A percentile compares a stretch with the other conserved stretches of the same genome.
Conservation (phyloP, 2,797 vertebrate species). For the Lepus oiostolus region DNA sequence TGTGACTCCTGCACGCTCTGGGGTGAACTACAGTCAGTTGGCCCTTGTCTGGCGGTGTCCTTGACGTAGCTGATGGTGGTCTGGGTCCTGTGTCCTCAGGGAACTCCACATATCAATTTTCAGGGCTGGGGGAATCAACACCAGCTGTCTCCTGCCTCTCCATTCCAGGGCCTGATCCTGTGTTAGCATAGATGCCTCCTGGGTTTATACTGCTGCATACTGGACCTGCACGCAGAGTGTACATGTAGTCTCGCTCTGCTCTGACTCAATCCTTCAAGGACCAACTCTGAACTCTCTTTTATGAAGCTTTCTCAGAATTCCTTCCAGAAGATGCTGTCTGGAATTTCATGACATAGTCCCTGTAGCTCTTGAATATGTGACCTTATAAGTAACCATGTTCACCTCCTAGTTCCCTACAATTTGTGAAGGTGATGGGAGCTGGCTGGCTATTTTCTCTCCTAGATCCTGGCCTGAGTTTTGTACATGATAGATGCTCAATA, state of each 20-base stretch:
- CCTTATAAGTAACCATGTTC: background rate
- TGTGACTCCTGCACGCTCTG: background rate
- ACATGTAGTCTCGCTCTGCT: background rate
- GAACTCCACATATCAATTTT: background rate
- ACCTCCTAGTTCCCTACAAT: background rate
- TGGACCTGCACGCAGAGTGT: background rate
- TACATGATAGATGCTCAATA: background rate
- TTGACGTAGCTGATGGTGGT: background rate
- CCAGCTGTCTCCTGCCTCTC: background rate
- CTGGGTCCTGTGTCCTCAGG: background rate
- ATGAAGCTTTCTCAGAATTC: slow-evolving; percentile 27
- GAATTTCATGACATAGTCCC: background rate
- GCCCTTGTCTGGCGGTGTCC: background rate
- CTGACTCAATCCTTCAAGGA: background rate
- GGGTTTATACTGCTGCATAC: background rate
- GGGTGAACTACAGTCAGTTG: background rate
- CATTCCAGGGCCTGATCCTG: background rate
- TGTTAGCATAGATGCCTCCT: background rate
- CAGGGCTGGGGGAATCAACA: background rate
- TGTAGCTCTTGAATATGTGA: background rate
- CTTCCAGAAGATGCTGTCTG: background rate
- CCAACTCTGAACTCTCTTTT: background rate
- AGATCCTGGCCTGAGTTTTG: background rate
- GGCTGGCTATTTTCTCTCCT: background rate
- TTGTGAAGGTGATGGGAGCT: background rate